Evolutionary conservation across 2,797 vertebrate genomes (phyloP), one percentile per base, ranked within the genome.

Genomic region (Takifugu rubripes): DNA sequence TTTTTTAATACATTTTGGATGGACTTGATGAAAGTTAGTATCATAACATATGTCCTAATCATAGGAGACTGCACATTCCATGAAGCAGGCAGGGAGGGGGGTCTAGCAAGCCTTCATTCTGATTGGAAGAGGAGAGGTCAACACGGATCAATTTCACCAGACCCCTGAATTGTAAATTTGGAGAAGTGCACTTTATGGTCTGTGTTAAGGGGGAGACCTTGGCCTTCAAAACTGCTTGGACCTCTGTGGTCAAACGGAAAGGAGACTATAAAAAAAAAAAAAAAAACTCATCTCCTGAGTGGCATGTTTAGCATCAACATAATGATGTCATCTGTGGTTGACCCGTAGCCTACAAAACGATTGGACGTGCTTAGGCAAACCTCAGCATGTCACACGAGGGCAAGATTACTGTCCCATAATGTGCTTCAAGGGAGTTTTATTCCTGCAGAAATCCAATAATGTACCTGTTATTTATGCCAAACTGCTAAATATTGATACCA

Each of bases 161-260:
- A 56, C 42, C 47, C 10, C 25, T 73, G 75, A 67, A 70, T 77
- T 68, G 66, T 66, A 77, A 70, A 64, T 61, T 64, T 71, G 29
- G 58, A 24, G 29, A 65, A 55, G 49, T 48, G 68, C 64, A 65
- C 53, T 85, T 81, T 82, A 82, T 79, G 66, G 73, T 6, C 62
- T 70, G 56, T 68, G 70, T 74, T 71, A 57, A 71, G n/a, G 3
- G 55, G 65, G 70, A 76, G 80, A 82, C 77, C 79, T 76, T 83
- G 82, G 70, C 54, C 66, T 74, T 56, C 56, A 81, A 82, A 78
- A 84, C 49, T 59, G 58, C 75, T 46, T 24, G 56, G 63, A 68
- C 64, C 68, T 70, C 56, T 76, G 81, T 71, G 66, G 72, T 73
- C 65, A 70, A 68, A 81, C 72, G 75, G 71, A 80, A 70, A 77